Conservation (phyloP, 1,140 invertebrate species). For the Adoxophyes honmai region DNA sequence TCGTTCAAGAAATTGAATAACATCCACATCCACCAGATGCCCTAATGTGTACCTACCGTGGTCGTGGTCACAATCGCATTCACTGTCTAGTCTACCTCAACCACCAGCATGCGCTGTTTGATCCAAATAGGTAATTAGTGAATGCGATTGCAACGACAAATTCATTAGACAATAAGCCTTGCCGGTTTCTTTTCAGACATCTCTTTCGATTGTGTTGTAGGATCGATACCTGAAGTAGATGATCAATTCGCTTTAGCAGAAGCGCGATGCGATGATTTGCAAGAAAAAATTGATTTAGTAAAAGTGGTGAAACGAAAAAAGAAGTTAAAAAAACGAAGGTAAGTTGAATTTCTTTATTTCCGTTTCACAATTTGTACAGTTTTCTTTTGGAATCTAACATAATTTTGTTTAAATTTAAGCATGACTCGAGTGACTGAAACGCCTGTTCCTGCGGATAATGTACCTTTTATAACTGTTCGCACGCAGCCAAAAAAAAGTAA, state of each 20-base stretch:
- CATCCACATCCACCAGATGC: too few relatives aligned
- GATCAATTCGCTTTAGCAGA: slow-evolving; percentile 58
- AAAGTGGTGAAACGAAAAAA: slow-evolving; percentile 50
- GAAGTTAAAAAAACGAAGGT: slow-evolving; percentile 60
- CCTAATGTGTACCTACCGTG: too few relatives aligned
- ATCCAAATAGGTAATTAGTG: too few relatives aligned
- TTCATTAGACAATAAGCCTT: too few relatives aligned
- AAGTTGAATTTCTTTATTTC: not conserved
- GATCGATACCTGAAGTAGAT: slow-evolving; percentile 56
- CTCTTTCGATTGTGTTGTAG: slow-evolving; percentile 33
- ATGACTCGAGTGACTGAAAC: slow-evolving; percentile 18
- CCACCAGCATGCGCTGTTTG: too few relatives aligned
- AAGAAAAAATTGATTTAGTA: slow-evolving; percentile 61
- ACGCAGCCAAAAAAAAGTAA: slow-evolving; percentile 62
- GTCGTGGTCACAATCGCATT: too few relatives aligned
- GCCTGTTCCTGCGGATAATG: slow-evolving; percentile 23
- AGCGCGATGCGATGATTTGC: slow-evolving; percentile 53
- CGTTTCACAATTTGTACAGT: too few relatives aligned
- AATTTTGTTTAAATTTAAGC: slow-evolving; percentile 1
- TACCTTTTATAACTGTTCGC: slow-evolving; percentile 51
- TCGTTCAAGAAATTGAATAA: too few relatives aligned
- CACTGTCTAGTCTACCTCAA: too few relatives aligned
- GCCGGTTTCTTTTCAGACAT: too few relatives aligned
- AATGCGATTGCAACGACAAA: too few relatives aligned
- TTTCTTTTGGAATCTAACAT: not conserved